A percentile compares a stretch with the other conserved stretches of the same genome.
These are phyloP conservation scores for Fistularia tabacaria DNA, from an alignment of 2,797 vertebrate genomes.

Conservation along the genomic window DNA sequence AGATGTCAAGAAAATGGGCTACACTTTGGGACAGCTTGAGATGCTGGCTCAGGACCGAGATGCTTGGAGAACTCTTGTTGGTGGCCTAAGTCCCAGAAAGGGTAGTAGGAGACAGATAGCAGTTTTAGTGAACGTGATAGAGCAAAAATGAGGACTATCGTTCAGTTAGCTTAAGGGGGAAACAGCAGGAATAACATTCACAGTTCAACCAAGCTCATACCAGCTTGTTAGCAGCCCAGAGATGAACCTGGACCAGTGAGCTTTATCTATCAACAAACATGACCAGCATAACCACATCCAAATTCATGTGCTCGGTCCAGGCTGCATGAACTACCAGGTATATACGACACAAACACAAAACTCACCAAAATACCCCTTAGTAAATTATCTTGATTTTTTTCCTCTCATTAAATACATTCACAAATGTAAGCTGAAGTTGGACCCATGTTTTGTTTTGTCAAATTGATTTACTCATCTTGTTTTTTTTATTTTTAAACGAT, in stretches of 20 bases:
- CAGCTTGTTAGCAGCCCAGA: constrained; percentile 6
- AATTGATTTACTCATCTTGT: neutral
- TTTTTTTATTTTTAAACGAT: neutral
- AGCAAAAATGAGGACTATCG: constrained; percentile 7
- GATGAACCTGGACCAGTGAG: constrained; percentile 5
- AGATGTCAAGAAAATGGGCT: too few species aligned
- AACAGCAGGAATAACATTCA: constrained; percentile 24
- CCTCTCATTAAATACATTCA: constrained; percentile 6
- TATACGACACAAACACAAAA: constrained; percentile 19
- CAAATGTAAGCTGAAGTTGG: constrained; percentile 17
- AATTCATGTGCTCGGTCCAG: constrained; percentile 14
- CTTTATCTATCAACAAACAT: constrained; percentile 12
- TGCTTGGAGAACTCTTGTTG: too few species aligned
- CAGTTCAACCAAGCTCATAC: constrained; percentile 41
- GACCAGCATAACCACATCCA: constrained; percentile 7
- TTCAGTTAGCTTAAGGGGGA: constrained; percentile 11
- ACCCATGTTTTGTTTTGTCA: constrained; percentile 29
- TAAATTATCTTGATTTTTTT: constrained; percentile 1
- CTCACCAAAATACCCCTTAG: neutral
- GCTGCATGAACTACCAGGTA: constrained; percentile 38
- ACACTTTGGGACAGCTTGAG: too few species aligned
- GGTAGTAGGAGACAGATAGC: too few species aligned
- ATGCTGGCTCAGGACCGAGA: too few species aligned
- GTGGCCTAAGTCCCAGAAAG: too few species aligned
- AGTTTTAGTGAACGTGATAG: constrained; percentile 18